Conservation (phyloP, 2,797 vertebrate genomes). For the Gila robusta region DNA sequence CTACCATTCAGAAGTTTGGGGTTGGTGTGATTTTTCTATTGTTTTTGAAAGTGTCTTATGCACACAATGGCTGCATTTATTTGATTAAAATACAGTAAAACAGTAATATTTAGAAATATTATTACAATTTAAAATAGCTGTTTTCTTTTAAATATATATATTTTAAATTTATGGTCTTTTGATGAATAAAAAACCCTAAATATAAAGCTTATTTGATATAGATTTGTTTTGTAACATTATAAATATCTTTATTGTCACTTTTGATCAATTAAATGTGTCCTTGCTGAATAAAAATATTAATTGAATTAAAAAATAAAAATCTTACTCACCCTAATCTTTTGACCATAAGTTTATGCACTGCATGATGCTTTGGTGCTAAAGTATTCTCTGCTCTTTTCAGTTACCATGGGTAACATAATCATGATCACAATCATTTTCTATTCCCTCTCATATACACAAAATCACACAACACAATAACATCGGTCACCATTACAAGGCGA, state of each 20-base stretch:
- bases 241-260: background rate
- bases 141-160: background rate
- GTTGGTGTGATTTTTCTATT: background rate
- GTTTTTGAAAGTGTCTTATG: background rate
- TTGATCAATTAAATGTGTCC: constrained; percentile 8
- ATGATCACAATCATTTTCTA: constrained; percentile 26
- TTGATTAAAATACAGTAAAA: background rate
- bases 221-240: background rate
- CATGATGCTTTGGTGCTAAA: constrained; percentile 55
- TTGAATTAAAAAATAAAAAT: background rate
- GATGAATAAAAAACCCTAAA: background rate
- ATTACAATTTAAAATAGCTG: background rate
- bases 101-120: background rate
- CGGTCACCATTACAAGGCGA: background rate
- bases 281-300: background rate
- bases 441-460: constrained; percentile 9
- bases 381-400: constrained; percentile 58
- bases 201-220: background rate
- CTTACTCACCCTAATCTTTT: constrained; percentile 1
- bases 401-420: constrained; percentile 56
- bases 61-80: background rate
- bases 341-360: constrained; percentile 1
- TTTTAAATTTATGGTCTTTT: background rate
- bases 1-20: constrained; percentile 39
- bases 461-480: background rate